These are phyloP conservation scores for Telmatochromis sp. DNA, from an alignment of 2,113 vertebrate genomes.

Conservation along the genomic window DNA sequence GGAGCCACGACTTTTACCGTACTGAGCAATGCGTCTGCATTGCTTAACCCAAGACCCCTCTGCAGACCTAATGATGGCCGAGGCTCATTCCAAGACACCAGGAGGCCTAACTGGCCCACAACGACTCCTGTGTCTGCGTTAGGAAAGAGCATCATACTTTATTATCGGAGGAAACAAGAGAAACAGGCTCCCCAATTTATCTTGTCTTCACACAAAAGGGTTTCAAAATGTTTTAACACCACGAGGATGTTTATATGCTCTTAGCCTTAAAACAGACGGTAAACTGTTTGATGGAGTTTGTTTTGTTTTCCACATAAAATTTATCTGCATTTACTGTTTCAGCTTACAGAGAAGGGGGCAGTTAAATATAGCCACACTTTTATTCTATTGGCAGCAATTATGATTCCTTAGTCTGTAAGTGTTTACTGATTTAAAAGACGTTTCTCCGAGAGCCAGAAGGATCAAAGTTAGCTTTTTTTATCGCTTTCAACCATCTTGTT, in stretches of 20 bases:
- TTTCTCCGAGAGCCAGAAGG: background rate
- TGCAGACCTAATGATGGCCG: background rate
- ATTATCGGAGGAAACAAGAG: background rate
- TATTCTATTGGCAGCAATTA: background rate
- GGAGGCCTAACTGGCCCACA: background rate
- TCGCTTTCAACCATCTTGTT: conserved; percentile 27
- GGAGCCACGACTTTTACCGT: conserved; percentile 15
- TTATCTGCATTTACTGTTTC: background rate
- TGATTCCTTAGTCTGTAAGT: background rate
- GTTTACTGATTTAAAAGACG: background rate
- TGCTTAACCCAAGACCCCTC: conserved; percentile 35
- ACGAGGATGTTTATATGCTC: background rate
- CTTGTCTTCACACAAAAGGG: background rate
- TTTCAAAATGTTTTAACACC: background rate
- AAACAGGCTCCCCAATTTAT: background rate
- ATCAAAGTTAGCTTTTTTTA: conserved; percentile 14
- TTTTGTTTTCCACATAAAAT: background rate
- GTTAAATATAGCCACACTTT: background rate
- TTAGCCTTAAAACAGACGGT: background rate
- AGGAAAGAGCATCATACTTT: background rate
- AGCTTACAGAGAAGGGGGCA: background rate
- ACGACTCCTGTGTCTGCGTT: background rate
- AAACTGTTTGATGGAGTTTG: background rate
- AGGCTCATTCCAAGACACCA: conserved; percentile 33
- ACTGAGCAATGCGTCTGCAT: conserved; percentile 19